phyloP scores from a whole-genome alignment of 1,140 invertebrate species.

The Euschistus heros region DNA sequence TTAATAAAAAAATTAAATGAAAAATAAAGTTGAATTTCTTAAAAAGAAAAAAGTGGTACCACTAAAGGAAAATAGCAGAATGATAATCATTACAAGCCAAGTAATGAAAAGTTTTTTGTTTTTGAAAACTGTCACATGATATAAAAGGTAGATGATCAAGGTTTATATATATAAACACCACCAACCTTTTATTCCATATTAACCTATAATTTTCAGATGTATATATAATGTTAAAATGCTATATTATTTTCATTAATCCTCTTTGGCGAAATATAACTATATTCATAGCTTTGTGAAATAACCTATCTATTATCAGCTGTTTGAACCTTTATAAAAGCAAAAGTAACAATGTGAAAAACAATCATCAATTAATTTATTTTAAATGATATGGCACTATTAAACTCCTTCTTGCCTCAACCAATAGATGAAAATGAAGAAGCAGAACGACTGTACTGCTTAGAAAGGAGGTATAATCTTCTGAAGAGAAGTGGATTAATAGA shows the following conservation, averaged over 20 bases:
- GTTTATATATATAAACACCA: no score
- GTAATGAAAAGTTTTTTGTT: no score
- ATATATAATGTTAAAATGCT: neutral
- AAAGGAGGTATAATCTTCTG: neutral
- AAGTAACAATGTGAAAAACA: neutral
- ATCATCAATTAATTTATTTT: neutral
- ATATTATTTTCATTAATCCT: neutral
- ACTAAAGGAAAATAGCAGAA: no score
- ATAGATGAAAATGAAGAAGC: neutral
- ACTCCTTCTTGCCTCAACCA: neutral
- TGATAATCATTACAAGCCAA: no score
- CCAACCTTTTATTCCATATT: no score
- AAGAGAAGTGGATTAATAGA: slow-evolving; percentile 1
- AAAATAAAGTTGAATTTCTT: no score
- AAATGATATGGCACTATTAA: neutral
- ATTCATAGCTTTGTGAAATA: neutral
- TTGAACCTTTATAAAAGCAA: neutral
- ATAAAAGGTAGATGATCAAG: no score
- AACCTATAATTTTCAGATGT: no score
- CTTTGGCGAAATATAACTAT: neutral
- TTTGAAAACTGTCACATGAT: no score
- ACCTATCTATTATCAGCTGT: neutral
- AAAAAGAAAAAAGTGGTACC: no score
- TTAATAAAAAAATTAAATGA: no score
- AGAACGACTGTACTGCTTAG: neutral